Conservation (phyloP, 2,888 invertebrate genomes). For the Heteromyza rotundicornis region DNA sequence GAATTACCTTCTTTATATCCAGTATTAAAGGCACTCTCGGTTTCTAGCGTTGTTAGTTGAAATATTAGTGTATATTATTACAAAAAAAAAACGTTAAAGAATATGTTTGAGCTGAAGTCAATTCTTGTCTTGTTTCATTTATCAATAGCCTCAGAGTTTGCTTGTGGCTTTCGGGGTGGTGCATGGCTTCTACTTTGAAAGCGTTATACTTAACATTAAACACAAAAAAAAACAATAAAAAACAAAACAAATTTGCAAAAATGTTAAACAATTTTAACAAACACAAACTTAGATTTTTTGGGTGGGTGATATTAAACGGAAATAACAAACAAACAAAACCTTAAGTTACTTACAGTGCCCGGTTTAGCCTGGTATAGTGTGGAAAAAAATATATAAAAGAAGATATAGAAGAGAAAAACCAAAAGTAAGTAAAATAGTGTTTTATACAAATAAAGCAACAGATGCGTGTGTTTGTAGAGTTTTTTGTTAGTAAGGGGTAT, state of each 20-base stretch:
- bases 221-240: background rate
- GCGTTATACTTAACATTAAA: too few relatives aligned
- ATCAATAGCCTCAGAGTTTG: too few relatives aligned
- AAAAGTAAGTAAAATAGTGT: background rate
- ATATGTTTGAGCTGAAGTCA: too few relatives aligned
- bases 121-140: too few relatives aligned
- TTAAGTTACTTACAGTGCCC: constrained; percentile 67
- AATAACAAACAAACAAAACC: constrained; percentile 19
- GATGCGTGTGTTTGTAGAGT: too few relatives aligned
- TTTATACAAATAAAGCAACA: background rate
- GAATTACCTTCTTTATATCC: constrained; percentile 53
- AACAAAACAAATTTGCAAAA: constrained; percentile 5
- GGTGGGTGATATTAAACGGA: constrained; percentile 15
- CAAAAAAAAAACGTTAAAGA: background rate
- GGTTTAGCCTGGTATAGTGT: constrained; percentile 65
- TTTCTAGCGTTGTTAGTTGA: constrained; percentile 39
- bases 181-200: too few relatives aligned
- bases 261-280: constrained; percentile 12
- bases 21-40: constrained; percentile 49
- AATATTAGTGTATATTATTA: constrained; percentile 8
- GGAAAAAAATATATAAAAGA: constrained; percentile 19
- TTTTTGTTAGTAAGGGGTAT: too few relatives aligned
- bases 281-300: too few relatives aligned
- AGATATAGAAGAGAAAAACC: background rate
- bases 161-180: too few relatives aligned